These are phyloP conservation scores for Alethe diademata DNA, from an alignment of 2,113 vertebrate species.

Conservation along the genomic window DNA sequence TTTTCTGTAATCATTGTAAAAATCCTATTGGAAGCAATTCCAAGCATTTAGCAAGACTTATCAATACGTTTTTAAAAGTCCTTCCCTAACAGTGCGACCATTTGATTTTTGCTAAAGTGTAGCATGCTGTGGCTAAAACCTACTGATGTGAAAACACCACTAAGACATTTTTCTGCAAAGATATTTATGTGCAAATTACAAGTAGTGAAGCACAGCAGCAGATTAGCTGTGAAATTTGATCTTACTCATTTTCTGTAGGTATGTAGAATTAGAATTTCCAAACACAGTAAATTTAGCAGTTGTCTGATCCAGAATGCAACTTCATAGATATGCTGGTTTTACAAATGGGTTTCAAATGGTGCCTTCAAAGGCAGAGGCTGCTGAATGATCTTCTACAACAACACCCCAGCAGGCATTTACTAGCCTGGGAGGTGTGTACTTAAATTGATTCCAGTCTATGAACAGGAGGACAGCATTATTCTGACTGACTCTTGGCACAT, in stretches of 20 bases:
- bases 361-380: background rate
- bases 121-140: background rate
- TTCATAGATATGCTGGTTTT: conserved; percentile 19
- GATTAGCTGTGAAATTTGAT: background rate
- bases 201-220: background rate
- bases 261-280: background rate
- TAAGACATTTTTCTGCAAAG: background rate
- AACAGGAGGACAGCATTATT: background rate
- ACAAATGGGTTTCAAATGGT: conserved; percentile 27
- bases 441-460: background rate
- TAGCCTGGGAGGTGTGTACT: background rate
- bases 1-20: background rate
- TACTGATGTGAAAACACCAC: background rate
- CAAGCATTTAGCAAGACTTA: background rate
- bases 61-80: background rate
- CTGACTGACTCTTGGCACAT: conserved; percentile 8
- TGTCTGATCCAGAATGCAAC: background rate
- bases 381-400: background rate
- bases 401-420: conserved; percentile 3
- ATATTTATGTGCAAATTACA: background rate
- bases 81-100: background rate
- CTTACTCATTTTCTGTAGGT: background rate
- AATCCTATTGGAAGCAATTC: background rate
- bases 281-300: background rate
- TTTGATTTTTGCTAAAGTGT: background rate